Evolutionary conservation across 2,797 vertebrate species (phyloP).

Genomic region (Lutjanus campechanus): DNA sequence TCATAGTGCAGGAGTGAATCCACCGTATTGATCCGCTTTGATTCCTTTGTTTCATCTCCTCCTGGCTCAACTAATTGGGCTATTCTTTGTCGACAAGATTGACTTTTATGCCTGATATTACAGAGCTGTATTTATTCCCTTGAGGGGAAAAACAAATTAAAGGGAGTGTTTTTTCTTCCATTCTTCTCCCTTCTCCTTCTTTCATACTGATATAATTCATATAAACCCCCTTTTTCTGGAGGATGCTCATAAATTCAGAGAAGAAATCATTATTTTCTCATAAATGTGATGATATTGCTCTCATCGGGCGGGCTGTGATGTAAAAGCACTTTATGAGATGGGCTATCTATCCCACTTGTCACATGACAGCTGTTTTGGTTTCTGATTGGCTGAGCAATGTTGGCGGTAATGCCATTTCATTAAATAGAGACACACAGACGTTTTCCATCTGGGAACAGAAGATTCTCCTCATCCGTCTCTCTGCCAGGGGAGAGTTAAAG

Average conservation of each 20-base stretch:
- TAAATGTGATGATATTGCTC: conserved; percentile 87
- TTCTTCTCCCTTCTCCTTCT: conserved; percentile 48
- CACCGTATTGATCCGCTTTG: conserved; percentile 81
- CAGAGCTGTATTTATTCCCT: conserved; percentile 79
- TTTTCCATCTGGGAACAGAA: conserved; percentile 58
- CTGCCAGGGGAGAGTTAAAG: conserved; percentile 67
- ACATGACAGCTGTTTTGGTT: conserved; percentile 62
- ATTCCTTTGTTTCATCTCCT: conserved; percentile 80
- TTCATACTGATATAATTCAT: conserved; percentile 75
- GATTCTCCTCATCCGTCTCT: conserved; percentile 56
- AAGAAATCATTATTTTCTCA: conserved; percentile 88
- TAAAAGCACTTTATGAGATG: conserved; percentile 82
- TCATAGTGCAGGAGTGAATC: conserved; percentile 62
- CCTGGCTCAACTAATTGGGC: conserved; percentile 80
- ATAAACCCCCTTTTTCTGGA: conserved; percentile 67
- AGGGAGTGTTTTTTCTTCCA: conserved; percentile 53
- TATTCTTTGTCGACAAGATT: conserved; percentile 78
- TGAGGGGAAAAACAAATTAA: conserved; percentile 82
- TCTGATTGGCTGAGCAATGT: conserved; percentile 66
- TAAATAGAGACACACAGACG: conserved; percentile 65
- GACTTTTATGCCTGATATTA: conserved; percentile 83
- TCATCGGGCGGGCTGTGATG: conserved; percentile 76
- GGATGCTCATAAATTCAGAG: conserved; percentile 83
- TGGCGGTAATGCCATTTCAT: conserved; percentile 72
- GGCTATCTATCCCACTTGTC: conserved; percentile 69